phyloP scores from a whole-genome alignment of 2,888 invertebrate species.

The Chironomus riparius region DNA sequence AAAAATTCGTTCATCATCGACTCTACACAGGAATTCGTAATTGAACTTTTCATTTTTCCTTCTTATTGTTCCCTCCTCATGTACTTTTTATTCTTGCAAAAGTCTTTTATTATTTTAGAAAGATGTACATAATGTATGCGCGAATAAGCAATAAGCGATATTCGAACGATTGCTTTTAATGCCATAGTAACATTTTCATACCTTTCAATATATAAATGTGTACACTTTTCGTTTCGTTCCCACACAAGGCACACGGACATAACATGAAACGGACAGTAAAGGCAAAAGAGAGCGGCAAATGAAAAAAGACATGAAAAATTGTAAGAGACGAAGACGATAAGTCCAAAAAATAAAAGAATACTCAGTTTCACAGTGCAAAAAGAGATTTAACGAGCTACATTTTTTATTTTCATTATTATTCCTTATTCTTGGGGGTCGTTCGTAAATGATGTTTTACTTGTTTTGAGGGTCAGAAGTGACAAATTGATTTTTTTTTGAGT shows the following conservation, averaged over 20 bases:
- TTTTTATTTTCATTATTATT: background rate
- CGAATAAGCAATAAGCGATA: background rate
- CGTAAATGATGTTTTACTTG: too few relatives aligned
- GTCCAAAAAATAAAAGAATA: background rate
- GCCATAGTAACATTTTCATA: too few relatives aligned
- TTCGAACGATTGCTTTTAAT: background rate
- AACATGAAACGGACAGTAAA: background rate
- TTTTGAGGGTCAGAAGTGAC: too few relatives aligned
- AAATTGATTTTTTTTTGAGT: too few relatives aligned
- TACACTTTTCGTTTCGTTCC: background rate
- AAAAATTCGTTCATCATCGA: constrained; percentile 7
- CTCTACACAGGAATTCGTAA: background rate
- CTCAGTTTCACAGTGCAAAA: background rate
- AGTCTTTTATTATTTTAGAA: too few relatives aligned
- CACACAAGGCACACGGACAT: constrained; percentile 11
- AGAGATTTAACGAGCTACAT: constrained; percentile 22
- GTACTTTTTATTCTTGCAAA: background rate
- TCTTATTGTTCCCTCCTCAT: background rate
- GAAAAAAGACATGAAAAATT: background rate
- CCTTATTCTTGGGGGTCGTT: too few relatives aligned
- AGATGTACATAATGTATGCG: background rate
- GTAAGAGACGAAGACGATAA: background rate
- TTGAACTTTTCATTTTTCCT: constrained; percentile 3
- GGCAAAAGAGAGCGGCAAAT: background rate
- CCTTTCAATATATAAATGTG: background rate